A percentile compares a stretch with the other conserved stretches of the same genome.
phyloP scores from a whole-genome alignment of 2,888 invertebrate genomes.

The Watsonalla cultraria region DNA sequence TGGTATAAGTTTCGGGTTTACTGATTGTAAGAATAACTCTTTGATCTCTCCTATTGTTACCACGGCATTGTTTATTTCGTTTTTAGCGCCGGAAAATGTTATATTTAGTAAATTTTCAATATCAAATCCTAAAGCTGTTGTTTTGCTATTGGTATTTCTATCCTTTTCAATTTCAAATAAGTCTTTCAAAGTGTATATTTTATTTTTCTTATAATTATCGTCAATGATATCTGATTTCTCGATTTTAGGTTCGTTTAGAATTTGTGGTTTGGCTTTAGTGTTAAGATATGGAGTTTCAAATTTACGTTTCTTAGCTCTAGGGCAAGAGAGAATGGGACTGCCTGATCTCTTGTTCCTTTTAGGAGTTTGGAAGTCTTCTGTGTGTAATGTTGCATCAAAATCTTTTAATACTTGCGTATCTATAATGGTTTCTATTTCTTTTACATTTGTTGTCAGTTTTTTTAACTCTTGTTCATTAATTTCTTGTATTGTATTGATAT shows the following conservation, averaged over 20 bases:
- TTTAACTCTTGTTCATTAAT: slow-evolving; percentile 5
- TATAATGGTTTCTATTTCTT: slow-evolving; percentile 29
- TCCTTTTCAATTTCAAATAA: slow-evolving; percentile 23
- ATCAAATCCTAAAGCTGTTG: slow-evolving; percentile 13
- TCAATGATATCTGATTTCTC: slow-evolving; percentile 17
- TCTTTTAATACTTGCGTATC: slow-evolving; percentile 59
- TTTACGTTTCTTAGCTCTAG: slow-evolving; percentile 52
- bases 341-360: slow-evolving; percentile 47
- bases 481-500: slow-evolving; percentile 3
- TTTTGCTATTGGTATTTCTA: slow-evolving; percentile 21
- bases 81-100: slow-evolving; percentile 37
- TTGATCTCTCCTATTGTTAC: slow-evolving; percentile 40
- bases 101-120: slow-evolving; percentile 22
- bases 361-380: slow-evolving; percentile 52
- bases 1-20: slow-evolving; percentile 82
- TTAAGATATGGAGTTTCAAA: slow-evolving; percentile 53
- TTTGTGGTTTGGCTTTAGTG: slow-evolving; percentile 9
- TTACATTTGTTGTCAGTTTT: not conserved
- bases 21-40: slow-evolving; percentile 51
- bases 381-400: slow-evolving; percentile 53
- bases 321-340: slow-evolving; percentile 63
- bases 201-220: slow-evolving; percentile 50
- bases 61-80: slow-evolving; percentile 33
- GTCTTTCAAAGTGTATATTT: slow-evolving; percentile 40
- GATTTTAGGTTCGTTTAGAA: slow-evolving; percentile 5